These are phyloP conservation scores for Belgica antarctica DNA, from an alignment of 2,888 invertebrate genomes.

Conservation along the genomic window DNA sequence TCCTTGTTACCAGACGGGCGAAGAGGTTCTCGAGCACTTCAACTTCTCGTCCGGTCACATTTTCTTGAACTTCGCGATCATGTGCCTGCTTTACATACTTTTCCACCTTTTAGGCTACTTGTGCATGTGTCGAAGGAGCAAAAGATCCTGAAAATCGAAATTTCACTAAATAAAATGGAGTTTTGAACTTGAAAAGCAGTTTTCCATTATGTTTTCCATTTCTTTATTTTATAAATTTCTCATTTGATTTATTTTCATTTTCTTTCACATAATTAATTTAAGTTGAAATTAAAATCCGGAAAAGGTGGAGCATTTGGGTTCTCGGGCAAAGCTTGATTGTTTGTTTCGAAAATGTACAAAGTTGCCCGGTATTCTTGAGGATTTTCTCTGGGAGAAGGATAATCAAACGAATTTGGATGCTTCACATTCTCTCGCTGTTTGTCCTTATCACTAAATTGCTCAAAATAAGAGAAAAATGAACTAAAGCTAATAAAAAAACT, in stretches of 20 bases:
- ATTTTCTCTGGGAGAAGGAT: not conserved
- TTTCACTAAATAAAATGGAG: not conserved
- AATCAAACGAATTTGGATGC: not conserved
- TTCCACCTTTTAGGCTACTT: constrained; percentile 72
- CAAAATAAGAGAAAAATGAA: not conserved
- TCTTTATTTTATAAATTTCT: constrained; percentile 11
- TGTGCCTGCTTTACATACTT: constrained; percentile 63
- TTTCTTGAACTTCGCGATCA: constrained; percentile 64
- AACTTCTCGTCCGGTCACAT: constrained; percentile 67
- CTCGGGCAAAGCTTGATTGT: not conserved
- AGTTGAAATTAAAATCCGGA: not conserved
- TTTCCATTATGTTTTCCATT: not conserved
- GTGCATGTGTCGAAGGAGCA: constrained; percentile 64
- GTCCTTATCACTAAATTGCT: not conserved
- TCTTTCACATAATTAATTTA: constrained; percentile 5
- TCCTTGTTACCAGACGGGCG: constrained; percentile 71
- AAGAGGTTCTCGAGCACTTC: constrained; percentile 69
- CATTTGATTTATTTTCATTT: not conserved
- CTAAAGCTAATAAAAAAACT: constrained; percentile 4
- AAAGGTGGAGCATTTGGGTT: not conserved
- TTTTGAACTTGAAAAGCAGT: not conserved
- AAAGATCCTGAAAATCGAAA: constrained; percentile 46
- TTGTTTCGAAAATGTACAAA: not conserved
- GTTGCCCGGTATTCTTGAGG: not conserved
- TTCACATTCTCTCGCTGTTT: not conserved